These are phyloP conservation scores for Microcebus ravelobensis DNA, from an alignment of 2,113 vertebrate genomes.

Conservation along the genomic window DNA sequence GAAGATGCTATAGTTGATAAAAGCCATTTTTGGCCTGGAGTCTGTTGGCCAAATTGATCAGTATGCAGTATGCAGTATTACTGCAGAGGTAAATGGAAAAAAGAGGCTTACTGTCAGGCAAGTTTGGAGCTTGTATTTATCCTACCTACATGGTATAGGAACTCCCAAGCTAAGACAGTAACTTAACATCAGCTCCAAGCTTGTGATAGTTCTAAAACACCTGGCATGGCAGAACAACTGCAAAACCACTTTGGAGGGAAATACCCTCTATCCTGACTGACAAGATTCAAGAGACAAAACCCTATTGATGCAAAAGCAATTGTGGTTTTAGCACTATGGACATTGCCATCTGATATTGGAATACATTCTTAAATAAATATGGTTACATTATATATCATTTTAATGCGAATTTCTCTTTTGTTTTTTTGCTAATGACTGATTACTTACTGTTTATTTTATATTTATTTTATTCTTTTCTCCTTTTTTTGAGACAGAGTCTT, in stretches of 20 bases:
- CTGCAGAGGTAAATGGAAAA: background rate
- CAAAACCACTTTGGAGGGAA: background rate
- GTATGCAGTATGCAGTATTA: background rate
- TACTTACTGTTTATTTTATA: too few species aligned
- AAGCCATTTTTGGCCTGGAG: background rate
- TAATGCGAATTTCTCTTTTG: too few species aligned
- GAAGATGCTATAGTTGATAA: background rate
- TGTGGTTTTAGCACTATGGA: too few species aligned
- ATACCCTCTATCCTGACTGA: background rate
- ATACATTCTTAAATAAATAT: too few species aligned
- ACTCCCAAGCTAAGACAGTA: background rate
- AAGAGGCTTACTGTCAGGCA: background rate
- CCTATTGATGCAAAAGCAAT: too few species aligned
- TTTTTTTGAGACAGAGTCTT: too few species aligned
- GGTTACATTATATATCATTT: too few species aligned
- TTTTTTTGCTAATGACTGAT: too few species aligned
- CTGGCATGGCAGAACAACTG: background rate
- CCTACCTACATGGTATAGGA: background rate
- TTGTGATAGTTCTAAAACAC: background rate
- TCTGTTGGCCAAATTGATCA: background rate
- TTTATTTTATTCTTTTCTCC: too few species aligned
- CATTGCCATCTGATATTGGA: too few species aligned
- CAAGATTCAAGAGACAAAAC: background rate
- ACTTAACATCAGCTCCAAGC: background rate
- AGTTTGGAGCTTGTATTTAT: background rate